phyloP scores from a whole-genome alignment of 64 coral and sea anemone genomes.

The Dendronephthya gigantea region DNA sequence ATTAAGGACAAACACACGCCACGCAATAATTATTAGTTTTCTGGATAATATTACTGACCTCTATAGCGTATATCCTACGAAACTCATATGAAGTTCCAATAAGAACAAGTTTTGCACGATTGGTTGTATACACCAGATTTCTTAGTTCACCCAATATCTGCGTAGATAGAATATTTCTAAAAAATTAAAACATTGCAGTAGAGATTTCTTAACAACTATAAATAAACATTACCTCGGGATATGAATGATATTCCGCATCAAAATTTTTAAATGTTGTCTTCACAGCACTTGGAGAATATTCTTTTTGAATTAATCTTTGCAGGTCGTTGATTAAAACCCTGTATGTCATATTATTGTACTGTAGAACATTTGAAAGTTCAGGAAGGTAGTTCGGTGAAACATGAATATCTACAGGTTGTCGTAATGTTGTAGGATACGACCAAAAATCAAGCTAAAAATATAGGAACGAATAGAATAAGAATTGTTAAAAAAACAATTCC shows the following conservation, averaged over 20 bases:
- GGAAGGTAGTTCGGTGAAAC: not conserved
- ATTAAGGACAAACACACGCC: too few species aligned
- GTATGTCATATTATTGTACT: not conserved
- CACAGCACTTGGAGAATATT: not conserved
- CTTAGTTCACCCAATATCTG: not conserved
- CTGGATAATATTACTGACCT: too few species aligned
- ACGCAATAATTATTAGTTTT: too few species aligned
- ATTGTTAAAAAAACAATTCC: not conserved
- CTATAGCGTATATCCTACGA: not conserved
- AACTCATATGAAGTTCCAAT: not conserved
- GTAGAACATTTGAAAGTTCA: not conserved
- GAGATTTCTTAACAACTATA: not conserved
- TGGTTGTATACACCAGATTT: not conserved
- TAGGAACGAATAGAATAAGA: not conserved
- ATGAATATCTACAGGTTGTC: not conserved
- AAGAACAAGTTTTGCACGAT: not conserved
- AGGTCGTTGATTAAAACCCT: not conserved
- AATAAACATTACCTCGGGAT: not conserved
- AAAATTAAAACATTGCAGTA: not conserved
- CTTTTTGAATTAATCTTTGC: not conserved
- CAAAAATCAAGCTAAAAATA: conserved; percentile 3
- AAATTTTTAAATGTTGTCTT: not conserved
- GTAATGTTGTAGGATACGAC: not conserved
- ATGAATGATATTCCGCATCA: not conserved
- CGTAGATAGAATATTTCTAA: not conserved